Percentiles rank a stretch among this genome's conserved stretches.
Conservation (phyloP, 2,113 vertebrate genomes). For the Panurus biarmicus region DNA sequence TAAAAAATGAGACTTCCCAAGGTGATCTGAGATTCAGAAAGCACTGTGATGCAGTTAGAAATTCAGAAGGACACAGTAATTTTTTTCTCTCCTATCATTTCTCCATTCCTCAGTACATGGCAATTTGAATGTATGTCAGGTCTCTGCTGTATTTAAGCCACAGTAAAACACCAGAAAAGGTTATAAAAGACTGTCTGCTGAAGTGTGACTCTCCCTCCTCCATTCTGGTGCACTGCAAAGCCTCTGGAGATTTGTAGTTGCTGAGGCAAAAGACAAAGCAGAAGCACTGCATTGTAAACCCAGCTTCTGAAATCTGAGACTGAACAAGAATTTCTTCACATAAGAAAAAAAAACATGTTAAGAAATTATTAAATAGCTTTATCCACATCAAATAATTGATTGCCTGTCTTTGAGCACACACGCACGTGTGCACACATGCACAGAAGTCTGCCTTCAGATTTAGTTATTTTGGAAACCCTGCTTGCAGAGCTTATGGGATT, state of each 20-base stretch:
- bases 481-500: not conserved
- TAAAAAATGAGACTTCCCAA: not conserved
- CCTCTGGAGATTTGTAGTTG: not conserved
- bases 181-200: not conserved
- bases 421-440: accelerated
- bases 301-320: not conserved
- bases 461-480: not conserved
- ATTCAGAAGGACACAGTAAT: not conserved
- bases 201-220: not conserved
- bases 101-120: not conserved
- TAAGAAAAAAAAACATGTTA: not conserved
- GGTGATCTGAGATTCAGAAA: not conserved
- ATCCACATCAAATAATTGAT: not conserved
- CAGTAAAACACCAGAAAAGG: not conserved
- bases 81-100: not conserved
- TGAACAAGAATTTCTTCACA: not conserved
- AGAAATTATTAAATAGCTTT: not conserved
- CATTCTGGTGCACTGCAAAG: not conserved
- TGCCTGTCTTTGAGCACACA: not conserved
- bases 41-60: not conserved
- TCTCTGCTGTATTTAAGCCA: not conserved
- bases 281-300: not conserved
- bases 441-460: not conserved
- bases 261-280: not conserved
- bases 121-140: not conserved